Conservation (phyloP, 2,113 vertebrate genomes). For the Fulmarus glacialis region DNA sequence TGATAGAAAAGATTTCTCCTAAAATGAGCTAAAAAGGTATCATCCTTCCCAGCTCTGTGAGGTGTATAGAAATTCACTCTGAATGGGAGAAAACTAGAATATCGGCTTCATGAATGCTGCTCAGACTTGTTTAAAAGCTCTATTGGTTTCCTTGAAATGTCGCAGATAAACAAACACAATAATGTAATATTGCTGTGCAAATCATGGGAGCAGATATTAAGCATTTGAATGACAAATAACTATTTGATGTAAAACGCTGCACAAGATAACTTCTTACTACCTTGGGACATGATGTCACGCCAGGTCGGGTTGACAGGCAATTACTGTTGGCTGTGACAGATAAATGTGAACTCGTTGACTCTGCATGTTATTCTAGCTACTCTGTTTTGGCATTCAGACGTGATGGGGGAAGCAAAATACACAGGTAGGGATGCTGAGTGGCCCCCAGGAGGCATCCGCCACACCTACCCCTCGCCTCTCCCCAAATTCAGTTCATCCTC, state of each 20-base stretch:
- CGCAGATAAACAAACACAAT: neutral
- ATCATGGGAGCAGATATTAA: neutral
- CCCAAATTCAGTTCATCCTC: neutral
- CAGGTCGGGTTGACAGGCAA: neutral
- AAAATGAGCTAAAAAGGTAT: neutral
- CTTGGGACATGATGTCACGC: neutral
- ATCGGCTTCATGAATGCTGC: neutral
- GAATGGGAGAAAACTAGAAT: neutral
- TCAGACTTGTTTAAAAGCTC: neutral
- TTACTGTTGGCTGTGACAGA: neutral
- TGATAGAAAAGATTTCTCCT: neutral
- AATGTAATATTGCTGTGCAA: neutral
- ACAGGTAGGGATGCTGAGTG: neutral
- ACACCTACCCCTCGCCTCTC: neutral
- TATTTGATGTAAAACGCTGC: accelerated
- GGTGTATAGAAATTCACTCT: neutral
- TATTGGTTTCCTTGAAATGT: neutral
- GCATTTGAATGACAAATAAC: neutral
- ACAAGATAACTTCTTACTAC: neutral
- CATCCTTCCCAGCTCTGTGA: neutral
- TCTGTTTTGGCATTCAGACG: neutral
- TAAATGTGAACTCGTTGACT: neutral
- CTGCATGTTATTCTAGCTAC: accelerated
- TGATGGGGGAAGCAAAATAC: neutral
- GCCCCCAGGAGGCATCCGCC: neutral